These are phyloP conservation scores for Tortrix viridana DNA, from an alignment of 2,888 invertebrate species.

Conservation along the genomic window DNA sequence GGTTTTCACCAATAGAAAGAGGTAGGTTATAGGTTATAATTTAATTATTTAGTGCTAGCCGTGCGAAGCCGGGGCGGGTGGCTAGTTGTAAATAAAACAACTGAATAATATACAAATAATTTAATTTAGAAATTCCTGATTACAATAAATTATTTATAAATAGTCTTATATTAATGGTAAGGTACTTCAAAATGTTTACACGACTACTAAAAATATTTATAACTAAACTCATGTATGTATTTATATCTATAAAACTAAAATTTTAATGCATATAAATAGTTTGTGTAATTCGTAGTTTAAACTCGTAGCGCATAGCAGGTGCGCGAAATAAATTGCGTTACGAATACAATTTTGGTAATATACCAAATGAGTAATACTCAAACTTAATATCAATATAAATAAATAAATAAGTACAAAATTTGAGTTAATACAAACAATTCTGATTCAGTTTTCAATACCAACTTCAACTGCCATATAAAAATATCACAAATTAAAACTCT, in stretches of 20 bases:
- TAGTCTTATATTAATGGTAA: conserved; percentile 15
- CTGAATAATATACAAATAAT: conserved; percentile 19
- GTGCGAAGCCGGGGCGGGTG: no score
- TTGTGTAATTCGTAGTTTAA: no score
- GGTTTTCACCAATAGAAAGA: no score
- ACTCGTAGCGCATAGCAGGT: no score
- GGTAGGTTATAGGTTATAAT: no score
- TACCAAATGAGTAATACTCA: not conserved
- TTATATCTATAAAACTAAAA: not conserved
- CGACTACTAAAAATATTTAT: not conserved
- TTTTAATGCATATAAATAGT: not conserved
- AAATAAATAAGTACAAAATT: conserved; percentile 37
- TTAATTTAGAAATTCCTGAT: conserved; percentile 29
- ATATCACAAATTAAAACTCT: conserved; percentile 45
- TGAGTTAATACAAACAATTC: conserved; percentile 45
- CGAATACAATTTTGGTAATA: not conserved
- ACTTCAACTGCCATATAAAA: not conserved
- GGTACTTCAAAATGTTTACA: conserved; percentile 9
- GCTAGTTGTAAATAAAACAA: conserved; percentile 7
- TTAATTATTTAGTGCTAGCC: no score
- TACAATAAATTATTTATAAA: conserved; percentile 26
- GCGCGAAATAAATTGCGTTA: no score
- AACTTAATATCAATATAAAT: not conserved
- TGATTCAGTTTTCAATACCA: not conserved
- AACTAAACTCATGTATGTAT: not conserved